Conservation (phyloP, 2,888 invertebrate genomes). For the Drosophila planitibia region DNA sequence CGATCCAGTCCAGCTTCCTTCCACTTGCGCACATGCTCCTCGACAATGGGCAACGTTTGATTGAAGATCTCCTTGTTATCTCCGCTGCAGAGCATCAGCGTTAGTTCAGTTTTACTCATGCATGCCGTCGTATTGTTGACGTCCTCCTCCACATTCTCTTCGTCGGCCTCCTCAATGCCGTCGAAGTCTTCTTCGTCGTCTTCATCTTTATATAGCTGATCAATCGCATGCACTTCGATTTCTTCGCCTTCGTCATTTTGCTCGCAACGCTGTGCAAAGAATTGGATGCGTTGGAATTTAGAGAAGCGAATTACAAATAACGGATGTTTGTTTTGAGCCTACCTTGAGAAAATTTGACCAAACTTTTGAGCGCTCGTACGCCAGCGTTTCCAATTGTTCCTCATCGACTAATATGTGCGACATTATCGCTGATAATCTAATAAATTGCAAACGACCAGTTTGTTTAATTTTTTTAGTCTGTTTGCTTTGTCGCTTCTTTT, state of each 20-base stretch:
- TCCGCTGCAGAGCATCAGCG: constrained; percentile 43
- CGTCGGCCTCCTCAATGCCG: constrained; percentile 38
- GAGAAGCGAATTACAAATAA: neutral
- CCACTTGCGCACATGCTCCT: constrained; percentile 79
- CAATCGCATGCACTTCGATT: constrained; percentile 20
- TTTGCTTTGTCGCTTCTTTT: constrained; percentile 14
- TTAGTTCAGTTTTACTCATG: constrained; percentile 60
- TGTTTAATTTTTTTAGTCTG: neutral
- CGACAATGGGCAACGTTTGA: constrained; percentile 77
- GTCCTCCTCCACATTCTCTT: constrained; percentile 45
- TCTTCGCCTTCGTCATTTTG: constrained; percentile 39
- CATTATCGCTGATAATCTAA: constrained; percentile 35
- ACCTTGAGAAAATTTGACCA: constrained; percentile 79
- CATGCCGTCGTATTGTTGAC: constrained; percentile 42
- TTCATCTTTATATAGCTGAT: constrained; percentile 43
- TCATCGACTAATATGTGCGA: constrained; percentile 44
- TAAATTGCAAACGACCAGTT: neutral
- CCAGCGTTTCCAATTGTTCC: constrained; percentile 62
- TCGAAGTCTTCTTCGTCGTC: constrained; percentile 9
- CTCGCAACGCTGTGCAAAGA: constrained; percentile 27
- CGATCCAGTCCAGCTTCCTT: constrained; percentile 77
- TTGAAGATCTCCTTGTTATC: constrained; percentile 69
- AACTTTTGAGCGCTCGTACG: constrained; percentile 77
- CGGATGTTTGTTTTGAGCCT: constrained; percentile 5
- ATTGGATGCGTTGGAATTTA: constrained; percentile 1